A percentile compares a stretch with the other conserved stretches of the same genome.
phyloP scores from a whole-genome alignment of 53 echinoderm and acorn worm genomes.

The Arbacia lixula region DNA sequence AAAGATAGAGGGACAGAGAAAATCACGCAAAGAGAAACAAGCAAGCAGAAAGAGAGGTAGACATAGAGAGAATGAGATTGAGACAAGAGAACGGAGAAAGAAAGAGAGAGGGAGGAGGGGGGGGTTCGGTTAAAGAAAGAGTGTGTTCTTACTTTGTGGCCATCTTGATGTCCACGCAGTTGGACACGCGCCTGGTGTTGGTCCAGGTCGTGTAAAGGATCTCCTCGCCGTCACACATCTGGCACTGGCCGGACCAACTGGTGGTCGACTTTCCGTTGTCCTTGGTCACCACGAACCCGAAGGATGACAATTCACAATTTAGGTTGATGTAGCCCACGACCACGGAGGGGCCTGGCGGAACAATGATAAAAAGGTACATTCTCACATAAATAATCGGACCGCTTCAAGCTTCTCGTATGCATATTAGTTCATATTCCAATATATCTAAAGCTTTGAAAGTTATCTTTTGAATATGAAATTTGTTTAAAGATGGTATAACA shows the following conservation, averaged over 20 bases:
- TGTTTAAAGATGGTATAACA: too few relatives aligned
- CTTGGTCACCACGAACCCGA: conserved; percentile 82
- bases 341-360: conserved; percentile 73
- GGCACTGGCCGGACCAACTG: conserved; percentile 98
- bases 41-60: neutral
- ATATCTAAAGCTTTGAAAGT: neutral
- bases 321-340: conserved; percentile 81
- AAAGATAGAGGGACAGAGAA: neutral
- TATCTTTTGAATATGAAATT: too few relatives aligned
- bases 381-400: neutral
- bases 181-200: conserved; percentile 53
- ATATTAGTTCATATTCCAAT: neutral
- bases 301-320: conserved; percentile 74
- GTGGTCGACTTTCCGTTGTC: conserved; percentile 84
- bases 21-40: neutral
- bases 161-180: conserved; percentile 21
- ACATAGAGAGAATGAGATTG: neutral
- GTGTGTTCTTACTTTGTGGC: conserved; percentile 15
- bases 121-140: neutral
- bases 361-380: neutral
- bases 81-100: neutral
- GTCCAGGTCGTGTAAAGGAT: conserved; percentile 91
- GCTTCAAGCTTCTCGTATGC: neutral
- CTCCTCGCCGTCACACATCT: conserved; percentile 82
- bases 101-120: neutral